phyloP scores from a whole-genome alignment of 2,113 vertebrate genomes.

The Cricetomys ansorgei region DNA sequence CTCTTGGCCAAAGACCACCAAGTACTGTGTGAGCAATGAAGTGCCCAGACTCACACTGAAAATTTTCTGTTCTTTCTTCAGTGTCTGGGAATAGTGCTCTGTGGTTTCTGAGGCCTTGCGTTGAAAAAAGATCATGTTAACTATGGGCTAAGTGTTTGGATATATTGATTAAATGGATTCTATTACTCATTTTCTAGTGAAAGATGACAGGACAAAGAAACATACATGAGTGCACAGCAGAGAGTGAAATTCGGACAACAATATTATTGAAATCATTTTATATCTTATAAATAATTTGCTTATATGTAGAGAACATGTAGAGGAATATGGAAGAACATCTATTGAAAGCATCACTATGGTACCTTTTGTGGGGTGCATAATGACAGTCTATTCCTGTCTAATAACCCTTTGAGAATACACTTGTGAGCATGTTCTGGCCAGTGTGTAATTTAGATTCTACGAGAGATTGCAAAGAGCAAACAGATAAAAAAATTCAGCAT shows the following conservation, averaged over 20 bases:
- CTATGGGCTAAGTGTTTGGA: not conserved
- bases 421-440: not conserved
- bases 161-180: not conserved
- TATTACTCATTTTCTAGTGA: not conserved
- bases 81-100: not conserved
- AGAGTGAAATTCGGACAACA: not conserved
- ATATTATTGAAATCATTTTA: not conserved
- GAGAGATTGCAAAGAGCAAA: not conserved
- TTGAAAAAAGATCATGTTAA: not conserved
- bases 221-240: not conserved
- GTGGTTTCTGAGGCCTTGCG: not conserved
- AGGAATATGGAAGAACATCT: not conserved
- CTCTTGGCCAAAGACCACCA: not conserved
- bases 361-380: not conserved
- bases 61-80: not conserved
- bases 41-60: not conserved
- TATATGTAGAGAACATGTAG: not conserved
- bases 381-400: not conserved
- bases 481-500: not conserved
- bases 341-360: not conserved
- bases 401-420: not conserved
- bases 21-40: not conserved
- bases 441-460: not conserved
- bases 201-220: not conserved
- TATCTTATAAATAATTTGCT: not conserved